Percentiles rank a stretch among this genome's conserved stretches.
phyloP scores from a whole-genome alignment of 2,888 invertebrate genomes.

The Strigamia maritima region DNA sequence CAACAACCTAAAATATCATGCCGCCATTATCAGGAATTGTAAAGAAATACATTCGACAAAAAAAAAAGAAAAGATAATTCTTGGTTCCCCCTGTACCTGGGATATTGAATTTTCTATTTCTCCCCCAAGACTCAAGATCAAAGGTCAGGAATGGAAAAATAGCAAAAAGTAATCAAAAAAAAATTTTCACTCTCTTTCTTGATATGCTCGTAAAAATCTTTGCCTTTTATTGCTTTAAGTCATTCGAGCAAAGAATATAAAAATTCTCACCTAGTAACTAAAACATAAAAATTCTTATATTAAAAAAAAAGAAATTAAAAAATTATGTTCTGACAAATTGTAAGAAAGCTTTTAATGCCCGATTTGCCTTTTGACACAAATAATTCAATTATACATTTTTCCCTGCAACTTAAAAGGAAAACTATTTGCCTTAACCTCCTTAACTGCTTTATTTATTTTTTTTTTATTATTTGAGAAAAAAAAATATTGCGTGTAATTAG shows the following conservation, averaged over 20 bases:
- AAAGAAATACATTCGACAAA: not conserved
- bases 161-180: not conserved
- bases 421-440: not conserved
- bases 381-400: not conserved
- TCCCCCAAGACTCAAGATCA: not conserved
- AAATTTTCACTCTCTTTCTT: not conserved
- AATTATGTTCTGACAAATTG: not conserved
- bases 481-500: not conserved
- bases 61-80: not conserved
- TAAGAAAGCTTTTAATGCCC: not conserved
- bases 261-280: not conserved
- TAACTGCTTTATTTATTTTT: not conserved
- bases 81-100: not conserved
- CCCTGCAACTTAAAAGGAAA: not conserved
- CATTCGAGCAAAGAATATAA: not conserved
- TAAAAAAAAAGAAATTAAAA: too few relatives aligned
- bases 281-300: not conserved
- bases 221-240: not conserved
- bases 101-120: not conserved
- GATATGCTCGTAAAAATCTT: slow-evolving; percentile 9
- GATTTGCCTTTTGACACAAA: not conserved
- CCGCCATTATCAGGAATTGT: not conserved
- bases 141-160: slow-evolving; percentile 1
- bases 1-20: not conserved
- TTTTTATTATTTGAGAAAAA: not conserved